A percentile compares a stretch with the other conserved stretches of the same genome.
Conservation (phyloP, 2,888 invertebrate genomes). For the Lacanobia oleracea region DNA sequence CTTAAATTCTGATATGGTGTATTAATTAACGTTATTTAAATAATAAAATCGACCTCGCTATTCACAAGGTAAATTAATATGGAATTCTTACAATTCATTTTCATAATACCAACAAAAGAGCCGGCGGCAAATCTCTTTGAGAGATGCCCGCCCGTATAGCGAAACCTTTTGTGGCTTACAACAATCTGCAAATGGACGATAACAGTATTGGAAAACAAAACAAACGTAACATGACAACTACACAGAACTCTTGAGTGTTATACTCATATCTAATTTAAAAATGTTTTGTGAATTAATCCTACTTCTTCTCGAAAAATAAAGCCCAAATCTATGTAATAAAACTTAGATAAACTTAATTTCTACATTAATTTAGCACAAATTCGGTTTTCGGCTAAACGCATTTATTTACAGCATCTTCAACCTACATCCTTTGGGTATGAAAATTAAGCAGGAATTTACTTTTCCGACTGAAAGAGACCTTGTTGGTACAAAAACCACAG, state of each 20-base stretch:
- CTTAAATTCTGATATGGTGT: background rate
- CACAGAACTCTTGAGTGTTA: background rate
- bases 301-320: too few relatives aligned
- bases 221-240: background rate
- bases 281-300: background rate
- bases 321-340: too few relatives aligned
- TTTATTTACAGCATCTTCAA: too few relatives aligned
- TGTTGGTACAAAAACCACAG: too few relatives aligned
- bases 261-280: background rate
- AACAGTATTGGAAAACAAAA: slow-evolving; percentile 9
- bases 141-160: background rate
- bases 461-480: too few relatives aligned
- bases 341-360: too few relatives aligned
- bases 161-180: slow-evolving; percentile 6
- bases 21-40: background rate
- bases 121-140: background rate
- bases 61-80: background rate
- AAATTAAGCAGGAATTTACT: too few relatives aligned
- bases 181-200: slow-evolving; percentile 24
- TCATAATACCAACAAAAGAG: background rate
- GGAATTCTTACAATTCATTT: background rate
- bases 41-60: background rate
- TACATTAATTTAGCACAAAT: too few relatives aligned
- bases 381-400: too few relatives aligned
- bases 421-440: too few relatives aligned